These are phyloP conservation scores for Hydraecia micacea DNA, from an alignment of 2,888 invertebrate genomes.

Conservation along the genomic window DNA sequence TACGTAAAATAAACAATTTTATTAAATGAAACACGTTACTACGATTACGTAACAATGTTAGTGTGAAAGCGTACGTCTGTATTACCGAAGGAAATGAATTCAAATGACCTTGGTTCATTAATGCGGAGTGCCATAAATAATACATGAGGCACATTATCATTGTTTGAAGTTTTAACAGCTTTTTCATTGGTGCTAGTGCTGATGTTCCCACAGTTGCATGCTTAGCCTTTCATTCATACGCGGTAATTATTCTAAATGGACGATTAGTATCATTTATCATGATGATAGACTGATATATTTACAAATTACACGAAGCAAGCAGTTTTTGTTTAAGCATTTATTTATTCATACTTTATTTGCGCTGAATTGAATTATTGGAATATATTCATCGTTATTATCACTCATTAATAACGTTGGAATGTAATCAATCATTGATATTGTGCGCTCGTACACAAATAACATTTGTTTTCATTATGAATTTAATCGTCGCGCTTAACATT, in stretches of 20 bases:
- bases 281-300: conserved; percentile 59
- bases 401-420: conserved; percentile 35
- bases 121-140: conserved; percentile 83
- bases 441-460: conserved; percentile 20
- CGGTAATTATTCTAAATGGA: conserved; percentile 66
- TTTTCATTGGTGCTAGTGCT: conserved; percentile 75
- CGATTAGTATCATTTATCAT: conserved; percentile 66
- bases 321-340: conserved; percentile 52
- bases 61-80: conserved; percentile 73
- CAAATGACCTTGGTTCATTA: conserved; percentile 89
- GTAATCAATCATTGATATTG: conserved; percentile 39
- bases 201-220: conserved; percentile 67
- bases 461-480: conserved; percentile 27
- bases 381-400: conserved; percentile 46
- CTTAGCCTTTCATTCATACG: conserved; percentile 64
- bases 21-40: conserved; percentile 62
- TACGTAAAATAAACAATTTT: conserved; percentile 56
- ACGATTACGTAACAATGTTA: conserved; percentile 68
- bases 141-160: conserved; percentile 86
- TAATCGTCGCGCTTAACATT: not conserved
- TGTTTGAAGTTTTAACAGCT: conserved; percentile 80
- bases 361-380: conserved; percentile 56
- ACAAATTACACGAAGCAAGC: conserved; percentile 52
- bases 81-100: conserved; percentile 83
- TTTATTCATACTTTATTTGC: conserved; percentile 58